A percentile compares a stretch with the other conserved stretches of the same genome.
Evolutionary conservation across 2,113 vertebrate genomes (phyloP).

Genomic region (Lanius collurio): DNA sequence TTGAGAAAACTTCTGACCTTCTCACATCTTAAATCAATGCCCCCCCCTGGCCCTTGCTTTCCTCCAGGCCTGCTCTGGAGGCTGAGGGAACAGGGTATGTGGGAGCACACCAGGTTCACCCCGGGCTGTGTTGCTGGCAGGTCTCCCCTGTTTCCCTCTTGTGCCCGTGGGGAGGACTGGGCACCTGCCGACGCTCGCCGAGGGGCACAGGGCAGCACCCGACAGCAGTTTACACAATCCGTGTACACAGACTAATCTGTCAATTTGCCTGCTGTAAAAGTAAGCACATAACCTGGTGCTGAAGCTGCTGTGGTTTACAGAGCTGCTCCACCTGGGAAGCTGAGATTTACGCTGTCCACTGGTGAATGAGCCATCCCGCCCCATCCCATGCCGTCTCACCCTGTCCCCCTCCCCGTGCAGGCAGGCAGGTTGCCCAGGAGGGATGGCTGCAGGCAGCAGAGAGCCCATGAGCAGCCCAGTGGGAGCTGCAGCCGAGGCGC

Average conservation of each 20-base stretch:
- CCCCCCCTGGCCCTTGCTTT: rapidly evolving
- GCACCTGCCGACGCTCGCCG: rapidly evolving
- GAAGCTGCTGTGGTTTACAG: not conserved
- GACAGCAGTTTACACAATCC: constrained; percentile 15
- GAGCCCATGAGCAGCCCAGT: not conserved
- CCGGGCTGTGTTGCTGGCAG: not conserved
- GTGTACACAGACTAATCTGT: constrained; percentile 28
- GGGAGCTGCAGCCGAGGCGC: constrained; percentile 39
- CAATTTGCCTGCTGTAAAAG: constrained; percentile 17
- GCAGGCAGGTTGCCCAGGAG: not conserved
- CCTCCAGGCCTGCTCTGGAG: not conserved
- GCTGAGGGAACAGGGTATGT: rapidly evolving
- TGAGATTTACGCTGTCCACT: not conserved
- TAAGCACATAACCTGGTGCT: not conserved
- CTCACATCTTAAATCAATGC: constrained; percentile 61
- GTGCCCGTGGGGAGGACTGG: not conserved
- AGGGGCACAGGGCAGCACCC: constrained; percentile 12
- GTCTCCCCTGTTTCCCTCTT: not conserved
- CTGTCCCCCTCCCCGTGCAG: not conserved
- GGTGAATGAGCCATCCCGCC: rapidly evolving
- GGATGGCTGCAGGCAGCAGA: not conserved
- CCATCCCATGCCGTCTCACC: not conserved
- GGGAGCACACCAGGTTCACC: rapidly evolving
- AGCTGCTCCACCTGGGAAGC: not conserved
- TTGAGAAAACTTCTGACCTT: constrained; percentile 64